Conservation (phyloP, 2,888 invertebrate species). For the Microchrysa polita region DNA sequence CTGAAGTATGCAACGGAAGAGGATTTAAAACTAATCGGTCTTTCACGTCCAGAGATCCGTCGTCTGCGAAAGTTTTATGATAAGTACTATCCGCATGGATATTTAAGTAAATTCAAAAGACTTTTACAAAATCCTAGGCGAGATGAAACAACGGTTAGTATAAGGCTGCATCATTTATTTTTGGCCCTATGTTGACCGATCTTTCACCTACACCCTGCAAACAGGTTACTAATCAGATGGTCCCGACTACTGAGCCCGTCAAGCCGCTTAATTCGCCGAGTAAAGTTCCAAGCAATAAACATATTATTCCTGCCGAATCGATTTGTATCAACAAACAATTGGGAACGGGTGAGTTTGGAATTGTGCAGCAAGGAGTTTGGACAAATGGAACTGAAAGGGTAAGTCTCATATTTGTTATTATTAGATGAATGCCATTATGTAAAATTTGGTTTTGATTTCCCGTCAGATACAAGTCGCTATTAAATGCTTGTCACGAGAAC, state of each 20-base stretch:
- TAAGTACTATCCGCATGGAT: conserved; percentile 93
- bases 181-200: too few species aligned
- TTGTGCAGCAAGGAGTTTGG: conserved; percentile 98
- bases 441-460: conserved; percentile 52
- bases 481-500: conserved; percentile 93
- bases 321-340: conserved; percentile 94
- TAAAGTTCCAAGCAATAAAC: conserved; percentile 73
- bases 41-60: conserved; percentile 94
- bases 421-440: conserved; percentile 53
- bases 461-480: conserved; percentile 92
- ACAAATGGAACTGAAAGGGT: conserved; percentile 92
- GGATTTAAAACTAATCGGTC: conserved; percentile 89
- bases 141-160: conserved; percentile 65
- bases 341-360: conserved; percentile 97
- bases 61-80: conserved; percentile 93
- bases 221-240: conserved; percentile 60
- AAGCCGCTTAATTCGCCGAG: conserved; percentile 60
- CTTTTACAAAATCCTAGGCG: conserved; percentile 72
- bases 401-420: conserved; percentile 55
- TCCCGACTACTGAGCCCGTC: conserved; percentile 82
- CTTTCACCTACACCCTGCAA: too few species aligned
- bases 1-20: conserved; percentile 94
- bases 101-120: conserved; percentile 90
- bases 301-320: conserved; percentile 89
- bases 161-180: neutral